phyloP scores from a whole-genome alignment of 2,888 invertebrate genomes.

The Campoletis raptor region DNA sequence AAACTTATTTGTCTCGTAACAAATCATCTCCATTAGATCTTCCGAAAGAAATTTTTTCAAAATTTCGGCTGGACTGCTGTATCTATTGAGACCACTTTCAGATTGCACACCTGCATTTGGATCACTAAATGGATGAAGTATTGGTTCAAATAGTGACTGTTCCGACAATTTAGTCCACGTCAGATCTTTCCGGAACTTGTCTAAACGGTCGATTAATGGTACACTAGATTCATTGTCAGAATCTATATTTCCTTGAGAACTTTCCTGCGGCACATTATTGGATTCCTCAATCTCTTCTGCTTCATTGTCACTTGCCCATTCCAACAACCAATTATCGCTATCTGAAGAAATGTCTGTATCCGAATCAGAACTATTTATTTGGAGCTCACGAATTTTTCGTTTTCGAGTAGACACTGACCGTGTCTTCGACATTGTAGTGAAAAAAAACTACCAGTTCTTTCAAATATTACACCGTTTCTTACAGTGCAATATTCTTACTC shows the following conservation, averaged over 20 bases:
- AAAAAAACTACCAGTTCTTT: slow-evolving; percentile 3
- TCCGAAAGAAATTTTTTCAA: slow-evolving; percentile 33
- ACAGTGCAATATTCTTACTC: neutral
- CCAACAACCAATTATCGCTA: slow-evolving; percentile 32
- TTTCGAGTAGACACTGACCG: slow-evolving; percentile 28
- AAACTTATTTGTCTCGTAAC: slow-evolving; percentile 25
- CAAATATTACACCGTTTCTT: slow-evolving; percentile 16
- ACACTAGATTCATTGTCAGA: slow-evolving; percentile 30
- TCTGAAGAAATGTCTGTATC: slow-evolving; percentile 26
- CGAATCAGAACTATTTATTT: slow-evolving; percentile 35
- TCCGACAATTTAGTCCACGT: slow-evolving; percentile 18
- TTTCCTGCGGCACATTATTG: slow-evolving; percentile 22
- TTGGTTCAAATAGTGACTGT: slow-evolving; percentile 37
- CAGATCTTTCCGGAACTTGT: slow-evolving; percentile 32
- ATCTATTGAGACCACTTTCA: slow-evolving; percentile 34
- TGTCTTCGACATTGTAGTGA: slow-evolving; percentile 22
- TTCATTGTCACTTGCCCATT: slow-evolving; percentile 26
- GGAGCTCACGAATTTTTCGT: slow-evolving; percentile 35
- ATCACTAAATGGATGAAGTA: slow-evolving; percentile 38
- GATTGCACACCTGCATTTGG: slow-evolving; percentile 41
- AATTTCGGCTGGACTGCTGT: slow-evolving; percentile 36
- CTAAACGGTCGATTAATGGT: slow-evolving; percentile 19
- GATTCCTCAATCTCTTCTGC: slow-evolving; percentile 21
- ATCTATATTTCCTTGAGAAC: slow-evolving; percentile 5
- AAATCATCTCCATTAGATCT: slow-evolving; percentile 27